Evolutionary conservation across 2,113 vertebrate species (phyloP).

Genomic region (Cyanoliseus patagonus): DNA sequence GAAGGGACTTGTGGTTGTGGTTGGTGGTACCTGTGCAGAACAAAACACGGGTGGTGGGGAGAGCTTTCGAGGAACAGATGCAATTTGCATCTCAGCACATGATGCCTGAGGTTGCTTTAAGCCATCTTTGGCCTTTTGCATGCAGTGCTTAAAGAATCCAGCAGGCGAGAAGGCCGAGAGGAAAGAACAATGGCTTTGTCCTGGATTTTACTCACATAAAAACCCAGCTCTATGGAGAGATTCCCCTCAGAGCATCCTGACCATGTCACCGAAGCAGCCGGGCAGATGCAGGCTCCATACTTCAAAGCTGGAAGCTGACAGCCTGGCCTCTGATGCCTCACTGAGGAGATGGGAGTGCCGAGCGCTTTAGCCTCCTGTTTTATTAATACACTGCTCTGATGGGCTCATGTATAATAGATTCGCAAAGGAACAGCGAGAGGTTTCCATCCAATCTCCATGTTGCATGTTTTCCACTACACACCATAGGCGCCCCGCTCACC

Average conservation of each 20-base stretch:
- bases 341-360: conserved; percentile 41
- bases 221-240: fast-evolving
- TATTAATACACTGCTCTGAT: conserved; percentile 73
- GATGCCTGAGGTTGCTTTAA: background rate
- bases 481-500: background rate
- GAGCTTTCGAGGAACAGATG: background rate
- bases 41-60: background rate
- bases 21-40: background rate
- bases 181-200: background rate
- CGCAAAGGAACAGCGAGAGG: conserved; percentile 51
- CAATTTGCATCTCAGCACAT: background rate
- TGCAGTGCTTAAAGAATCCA: background rate
- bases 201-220: background rate
- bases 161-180: background rate
- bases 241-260: background rate
- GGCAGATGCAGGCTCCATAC: background rate
- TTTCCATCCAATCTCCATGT: conserved; percentile 36
- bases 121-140: background rate
- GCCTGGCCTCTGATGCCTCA: conserved; percentile 16
- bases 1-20: background rate
- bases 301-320: conserved; percentile 18
- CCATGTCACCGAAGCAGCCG: background rate
- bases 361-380: conserved; percentile 72
- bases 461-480: background rate
- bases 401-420: conserved; percentile 74